phyloP scores from a whole-genome alignment of 2,113 vertebrate genomes.

The Cynopterus brachyotis region DNA sequence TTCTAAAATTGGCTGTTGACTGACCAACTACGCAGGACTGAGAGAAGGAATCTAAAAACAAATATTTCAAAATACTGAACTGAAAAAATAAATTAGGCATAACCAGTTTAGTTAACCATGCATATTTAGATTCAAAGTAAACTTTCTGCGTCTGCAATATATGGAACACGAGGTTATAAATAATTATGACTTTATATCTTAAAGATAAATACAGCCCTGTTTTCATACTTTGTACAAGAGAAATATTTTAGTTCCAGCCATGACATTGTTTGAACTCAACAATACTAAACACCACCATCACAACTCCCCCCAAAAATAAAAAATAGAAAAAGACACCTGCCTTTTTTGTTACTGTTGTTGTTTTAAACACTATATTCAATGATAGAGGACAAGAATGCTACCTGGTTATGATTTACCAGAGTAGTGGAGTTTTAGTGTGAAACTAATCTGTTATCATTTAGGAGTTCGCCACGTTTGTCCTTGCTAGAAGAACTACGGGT shows the following conservation, averaged over 20 bases:
- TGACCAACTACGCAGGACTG: neutral
- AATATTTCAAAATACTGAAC: neutral
- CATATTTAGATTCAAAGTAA: slow-evolving; percentile 59
- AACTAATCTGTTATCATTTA: neutral
- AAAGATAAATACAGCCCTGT: neutral
- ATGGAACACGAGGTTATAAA: slow-evolving; percentile 51
- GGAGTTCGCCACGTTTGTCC: neutral
- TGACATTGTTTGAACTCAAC: slow-evolving; percentile 36
- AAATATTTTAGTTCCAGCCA: neutral
- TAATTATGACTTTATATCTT: neutral
- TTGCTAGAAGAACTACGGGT: neutral
- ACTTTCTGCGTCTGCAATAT: slow-evolving; percentile 36
- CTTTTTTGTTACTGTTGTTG: neutral
- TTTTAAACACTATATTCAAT: neutral
- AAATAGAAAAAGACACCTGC: neutral
- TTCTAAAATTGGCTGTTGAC: slow-evolving; percentile 62
- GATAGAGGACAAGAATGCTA: neutral
- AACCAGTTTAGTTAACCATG: slow-evolving; percentile 1
- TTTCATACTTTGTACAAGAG: slow-evolving; percentile 43
- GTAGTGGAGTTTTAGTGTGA: neutral
- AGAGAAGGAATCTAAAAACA: slow-evolving; percentile 14
- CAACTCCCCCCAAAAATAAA: neutral
- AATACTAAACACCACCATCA: neutral
- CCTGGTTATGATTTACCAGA: neutral
- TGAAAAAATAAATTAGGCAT: slow-evolving; percentile 30